Conservation (phyloP, 2,888 invertebrate species). For the Drosophila histrio region DNA sequence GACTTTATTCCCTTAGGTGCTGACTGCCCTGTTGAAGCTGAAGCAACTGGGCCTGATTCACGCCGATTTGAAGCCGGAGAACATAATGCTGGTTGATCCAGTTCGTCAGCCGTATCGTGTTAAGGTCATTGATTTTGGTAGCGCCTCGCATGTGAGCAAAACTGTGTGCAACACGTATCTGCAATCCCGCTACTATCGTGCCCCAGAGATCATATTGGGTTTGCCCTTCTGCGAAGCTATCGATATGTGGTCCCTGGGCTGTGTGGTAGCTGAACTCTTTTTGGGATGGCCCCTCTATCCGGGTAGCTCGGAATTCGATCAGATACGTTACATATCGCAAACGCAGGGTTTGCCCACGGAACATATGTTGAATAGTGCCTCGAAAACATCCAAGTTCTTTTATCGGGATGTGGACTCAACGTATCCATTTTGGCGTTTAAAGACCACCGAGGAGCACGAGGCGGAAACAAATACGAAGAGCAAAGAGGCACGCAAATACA, state of each 20-base stretch:
- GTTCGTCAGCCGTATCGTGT: constrained; percentile 98
- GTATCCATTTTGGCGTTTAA: constrained; percentile 93
- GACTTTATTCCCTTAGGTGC: constrained; percentile 74
- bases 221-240: constrained; percentile 99
- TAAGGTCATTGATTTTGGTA: constrained; percentile 99
- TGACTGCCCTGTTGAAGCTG: constrained; percentile 88
- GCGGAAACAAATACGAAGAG: constrained; percentile 98
- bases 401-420: constrained; percentile 97
- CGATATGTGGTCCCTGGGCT: constrained; percentile 99
- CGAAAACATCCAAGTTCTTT: constrained; percentile 99
- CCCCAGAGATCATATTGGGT: constrained; percentile 98
- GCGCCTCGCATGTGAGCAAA: constrained; percentile 99
- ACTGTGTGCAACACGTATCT: constrained; percentile 99
- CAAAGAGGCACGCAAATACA: constrained; percentile 99
- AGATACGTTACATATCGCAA: constrained; percentile 96
- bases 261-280: constrained; percentile 99
- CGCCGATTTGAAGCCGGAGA: constrained; percentile 99
- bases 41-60: constrained; percentile 99
- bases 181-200: constrained; percentile 99
- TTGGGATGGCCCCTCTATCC: constrained; percentile 99
- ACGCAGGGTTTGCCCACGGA: constrained; percentile 99
- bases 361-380: constrained; percentile 98
- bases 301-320: constrained; percentile 99
- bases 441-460: constrained; percentile 99
- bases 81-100: constrained; percentile 99